phyloP scores from a whole-genome alignment of 2,888 invertebrate genomes.

The Drosophila stalkeri region DNA sequence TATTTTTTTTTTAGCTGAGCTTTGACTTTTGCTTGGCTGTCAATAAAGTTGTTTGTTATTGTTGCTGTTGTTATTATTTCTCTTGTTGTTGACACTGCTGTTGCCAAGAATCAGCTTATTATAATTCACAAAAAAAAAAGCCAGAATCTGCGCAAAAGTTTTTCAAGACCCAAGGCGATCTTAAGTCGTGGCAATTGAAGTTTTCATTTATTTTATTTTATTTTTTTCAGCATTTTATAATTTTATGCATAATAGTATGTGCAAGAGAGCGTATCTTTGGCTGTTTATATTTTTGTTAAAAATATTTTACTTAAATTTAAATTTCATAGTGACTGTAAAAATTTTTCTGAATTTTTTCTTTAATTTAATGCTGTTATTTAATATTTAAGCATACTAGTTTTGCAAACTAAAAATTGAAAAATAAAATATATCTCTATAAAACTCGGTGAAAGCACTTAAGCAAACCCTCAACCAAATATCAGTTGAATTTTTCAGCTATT shows the following conservation, averaged over 20 bases:
- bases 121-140: slow-evolving; percentile 36
- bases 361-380: background rate
- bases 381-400: too few relatives aligned
- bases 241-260: background rate
- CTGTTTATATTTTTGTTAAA: background rate
- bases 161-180: slow-evolving; percentile 6
- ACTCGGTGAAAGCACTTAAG: background rate
- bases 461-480: slow-evolving; percentile 1
- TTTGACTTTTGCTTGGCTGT: slow-evolving; percentile 37
- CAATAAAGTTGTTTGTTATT: slow-evolving; percentile 34
- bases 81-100: slow-evolving; percentile 23
- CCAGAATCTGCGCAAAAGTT: slow-evolving; percentile 29
- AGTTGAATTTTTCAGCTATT: slow-evolving; percentile 9
- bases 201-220: background rate
- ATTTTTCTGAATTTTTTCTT: too few relatives aligned
- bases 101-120: slow-evolving; percentile 35
- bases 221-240: background rate
- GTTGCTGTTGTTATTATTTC: slow-evolving; percentile 9
- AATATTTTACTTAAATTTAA: too few relatives aligned
- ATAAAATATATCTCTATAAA: background rate
- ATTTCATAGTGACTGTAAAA: too few relatives aligned
- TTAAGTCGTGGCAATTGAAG: slow-evolving; percentile 1
- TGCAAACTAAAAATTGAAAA: background rate
- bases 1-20: slow-evolving; percentile 23
- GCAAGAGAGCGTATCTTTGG: background rate